Evolutionary conservation across 2,113 vertebrate species (phyloP).

Genomic region (Calidris pugnax): DNA sequence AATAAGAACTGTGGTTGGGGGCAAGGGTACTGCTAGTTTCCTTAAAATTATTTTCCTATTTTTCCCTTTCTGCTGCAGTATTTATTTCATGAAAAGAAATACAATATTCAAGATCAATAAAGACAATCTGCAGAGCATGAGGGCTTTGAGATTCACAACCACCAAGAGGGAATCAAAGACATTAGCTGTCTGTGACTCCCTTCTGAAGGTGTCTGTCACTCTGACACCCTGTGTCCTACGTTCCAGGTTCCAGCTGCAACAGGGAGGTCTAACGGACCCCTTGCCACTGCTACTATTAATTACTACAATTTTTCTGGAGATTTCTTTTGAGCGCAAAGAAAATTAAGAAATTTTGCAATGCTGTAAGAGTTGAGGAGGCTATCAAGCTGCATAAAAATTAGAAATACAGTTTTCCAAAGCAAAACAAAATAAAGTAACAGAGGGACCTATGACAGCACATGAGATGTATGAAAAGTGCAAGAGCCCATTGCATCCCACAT

Average conservation of each 20-base stretch:
- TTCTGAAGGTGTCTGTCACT: not conserved
- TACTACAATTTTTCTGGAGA: not conserved
- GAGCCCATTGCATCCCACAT: not conserved
- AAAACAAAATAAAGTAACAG: not conserved
- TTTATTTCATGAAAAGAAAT: not conserved
- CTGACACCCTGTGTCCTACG: not conserved
- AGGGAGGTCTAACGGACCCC: not conserved
- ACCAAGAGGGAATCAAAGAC: not conserved
- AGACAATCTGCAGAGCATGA: not conserved
- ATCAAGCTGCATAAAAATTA: not conserved
- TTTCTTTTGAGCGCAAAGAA: not conserved
- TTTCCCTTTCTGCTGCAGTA: not conserved
- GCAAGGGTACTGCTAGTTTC: not conserved
- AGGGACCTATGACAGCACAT: not conserved
- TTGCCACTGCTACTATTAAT: not conserved
- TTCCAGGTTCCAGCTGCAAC: not conserved
- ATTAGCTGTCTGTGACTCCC: not conserved
- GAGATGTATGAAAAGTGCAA: not conserved
- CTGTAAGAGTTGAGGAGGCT: not conserved
- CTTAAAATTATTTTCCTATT: not conserved
- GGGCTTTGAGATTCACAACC: not conserved
- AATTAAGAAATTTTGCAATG: not conserved
- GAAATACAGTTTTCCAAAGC: not conserved
- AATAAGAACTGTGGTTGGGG: not conserved
- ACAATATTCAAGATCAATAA: not conserved